phyloP scores from a whole-genome alignment of 2,113 vertebrate species.

The Mixornis gularis region DNA sequence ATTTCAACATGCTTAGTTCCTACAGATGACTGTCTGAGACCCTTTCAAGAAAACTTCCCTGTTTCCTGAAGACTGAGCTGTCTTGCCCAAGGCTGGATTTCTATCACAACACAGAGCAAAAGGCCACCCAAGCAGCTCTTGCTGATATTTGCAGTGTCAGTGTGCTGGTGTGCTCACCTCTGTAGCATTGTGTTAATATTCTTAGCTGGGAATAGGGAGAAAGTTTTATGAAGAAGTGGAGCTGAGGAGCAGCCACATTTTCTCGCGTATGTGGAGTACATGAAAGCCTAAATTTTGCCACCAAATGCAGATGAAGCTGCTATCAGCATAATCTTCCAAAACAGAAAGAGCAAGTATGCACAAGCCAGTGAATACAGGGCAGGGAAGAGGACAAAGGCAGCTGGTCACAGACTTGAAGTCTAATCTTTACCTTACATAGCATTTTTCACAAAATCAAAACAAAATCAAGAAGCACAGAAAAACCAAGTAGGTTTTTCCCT shows the following conservation, averaged over 20 bases:
- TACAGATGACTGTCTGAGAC: background rate
- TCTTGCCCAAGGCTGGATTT: background rate
- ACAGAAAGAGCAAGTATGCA: background rate
- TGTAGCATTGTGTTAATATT: background rate
- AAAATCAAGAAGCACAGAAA: background rate
- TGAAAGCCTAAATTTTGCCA: background rate
- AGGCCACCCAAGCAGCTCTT: background rate
- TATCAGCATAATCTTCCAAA: background rate
- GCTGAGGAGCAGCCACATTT: rapidly evolving
- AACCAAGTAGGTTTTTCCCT: background rate
- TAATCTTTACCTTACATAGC: background rate
- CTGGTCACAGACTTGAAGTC: background rate
- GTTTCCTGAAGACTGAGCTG: background rate
- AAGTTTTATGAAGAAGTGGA: background rate
- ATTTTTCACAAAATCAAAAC: background rate
- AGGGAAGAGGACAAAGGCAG: background rate
- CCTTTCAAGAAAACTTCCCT: background rate
- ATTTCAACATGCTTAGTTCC: background rate
- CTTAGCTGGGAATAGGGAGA: background rate
- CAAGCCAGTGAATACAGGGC: background rate
- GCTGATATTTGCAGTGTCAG: background rate
- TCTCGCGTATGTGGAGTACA: rapidly evolving
- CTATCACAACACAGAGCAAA: background rate
- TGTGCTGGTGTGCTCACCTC: background rate
- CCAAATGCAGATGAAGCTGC: background rate